These are phyloP conservation scores for Nemopilema nomurai DNA, from an alignment of 30 jellyfish, hydroid and myxozoan species.

Conservation along the genomic window DNA sequence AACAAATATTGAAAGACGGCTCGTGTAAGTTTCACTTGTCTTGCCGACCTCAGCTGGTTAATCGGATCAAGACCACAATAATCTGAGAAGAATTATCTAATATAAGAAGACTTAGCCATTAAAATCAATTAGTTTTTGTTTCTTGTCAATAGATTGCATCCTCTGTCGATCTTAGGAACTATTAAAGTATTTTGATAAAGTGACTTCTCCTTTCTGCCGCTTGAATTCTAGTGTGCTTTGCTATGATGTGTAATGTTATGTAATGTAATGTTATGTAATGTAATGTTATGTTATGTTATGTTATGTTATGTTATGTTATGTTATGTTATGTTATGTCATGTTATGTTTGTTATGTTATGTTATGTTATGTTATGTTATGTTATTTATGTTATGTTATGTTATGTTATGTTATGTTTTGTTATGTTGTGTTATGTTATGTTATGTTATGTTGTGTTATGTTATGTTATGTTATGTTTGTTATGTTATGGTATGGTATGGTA, in stretches of 20 bases:
- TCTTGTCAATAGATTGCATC: not conserved
- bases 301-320: conserved; percentile 43
- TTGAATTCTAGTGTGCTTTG: conserved; percentile 27
- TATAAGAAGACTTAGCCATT: not conserved
- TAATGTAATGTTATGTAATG: conserved; percentile 42
- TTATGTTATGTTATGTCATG: conserved; percentile 44
- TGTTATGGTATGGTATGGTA: too few relatives aligned
- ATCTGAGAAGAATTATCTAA: not conserved
- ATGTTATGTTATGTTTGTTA: conserved; percentile 39
- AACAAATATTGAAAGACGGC: not conserved
- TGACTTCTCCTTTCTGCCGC: not conserved
- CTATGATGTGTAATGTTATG: conserved; percentile 33
- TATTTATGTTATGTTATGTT: conserved; percentile 53
- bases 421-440: conserved; percentile 25
- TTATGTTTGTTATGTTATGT: conserved; percentile 44
- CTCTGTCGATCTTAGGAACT: not conserved
- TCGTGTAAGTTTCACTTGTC: not conserved
- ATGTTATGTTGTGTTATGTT: conserved; percentile 19
- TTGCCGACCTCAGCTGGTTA: not conserved
- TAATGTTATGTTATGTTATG: conserved; percentile 46
- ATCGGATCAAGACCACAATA: not conserved
- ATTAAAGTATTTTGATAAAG: too few relatives aligned
- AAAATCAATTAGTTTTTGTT: not conserved
- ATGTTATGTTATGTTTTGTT: conserved; percentile 35
- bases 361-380: conserved; percentile 44